A percentile compares a stretch with the other conserved stretches of the same genome.
phyloP scores from a whole-genome alignment of 1,140 invertebrate species.

The Bathynomus jamesi region DNA sequence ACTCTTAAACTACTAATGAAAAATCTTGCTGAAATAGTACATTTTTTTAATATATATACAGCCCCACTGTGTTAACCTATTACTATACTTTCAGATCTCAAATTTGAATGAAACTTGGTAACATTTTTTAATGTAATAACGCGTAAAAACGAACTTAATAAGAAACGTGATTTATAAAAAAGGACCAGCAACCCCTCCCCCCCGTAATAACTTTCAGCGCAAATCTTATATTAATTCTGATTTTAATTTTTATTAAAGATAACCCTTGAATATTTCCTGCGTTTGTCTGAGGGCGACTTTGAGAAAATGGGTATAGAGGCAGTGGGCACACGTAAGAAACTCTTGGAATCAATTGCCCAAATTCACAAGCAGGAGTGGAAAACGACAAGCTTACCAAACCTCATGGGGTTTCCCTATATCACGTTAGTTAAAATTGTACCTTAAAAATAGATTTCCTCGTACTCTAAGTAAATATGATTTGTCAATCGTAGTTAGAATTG shows the following conservation, averaged over 20 bases:
- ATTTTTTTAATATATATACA: too few species aligned
- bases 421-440: too few species aligned
- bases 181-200: not conserved
- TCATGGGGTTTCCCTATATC: conserved; percentile 43
- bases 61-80: too few species aligned
- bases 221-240: not conserved
- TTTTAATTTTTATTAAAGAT: conserved; percentile 5
- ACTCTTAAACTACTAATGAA: not conserved
- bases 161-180: too few species aligned
- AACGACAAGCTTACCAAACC: conserved; percentile 43
- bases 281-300: conserved; percentile 45
- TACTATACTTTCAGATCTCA: too few species aligned
- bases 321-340: conserved; percentile 45
- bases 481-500: too few species aligned
- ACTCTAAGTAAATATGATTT: too few species aligned
- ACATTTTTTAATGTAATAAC: too few species aligned
- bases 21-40: too few species aligned
- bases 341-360: conserved; percentile 44
- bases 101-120: too few species aligned
- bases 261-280: conserved; percentile 40
- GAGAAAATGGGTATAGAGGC: conserved; percentile 44
- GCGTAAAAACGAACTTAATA: too few species aligned
- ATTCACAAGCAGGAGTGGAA: conserved; percentile 49
- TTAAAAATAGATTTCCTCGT: too few species aligned
- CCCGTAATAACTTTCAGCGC: not conserved